Conservation (phyloP, 2,113 vertebrate species). For the human (Homo sapiens) region GRCh38 chr7:57305501-57306000, state of each 20-base stretch:
- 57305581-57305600: not conserved
- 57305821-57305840: not conserved
- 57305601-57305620: not conserved
- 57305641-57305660: not conserved
- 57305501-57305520: not conserved
- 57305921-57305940: not conserved
- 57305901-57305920: not conserved
- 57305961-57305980: not conserved
- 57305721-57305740: not conserved
- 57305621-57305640: fast-evolving
- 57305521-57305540: not conserved
- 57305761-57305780: fast-evolving
- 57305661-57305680: not conserved
- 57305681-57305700: not conserved
- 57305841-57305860: not conserved
- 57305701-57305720: not conserved
- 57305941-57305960: not conserved
- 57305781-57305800: not conserved
- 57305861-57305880: not conserved
- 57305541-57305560: not conserved
- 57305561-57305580: not conserved
- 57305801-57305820: not conserved
- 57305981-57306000: not conserved
- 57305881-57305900: not conserved
- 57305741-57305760: too few species aligned